Evolutionary conservation across 2,888 invertebrate genomes (phyloP).

Genomic region (Acronicta aceris): DNA sequence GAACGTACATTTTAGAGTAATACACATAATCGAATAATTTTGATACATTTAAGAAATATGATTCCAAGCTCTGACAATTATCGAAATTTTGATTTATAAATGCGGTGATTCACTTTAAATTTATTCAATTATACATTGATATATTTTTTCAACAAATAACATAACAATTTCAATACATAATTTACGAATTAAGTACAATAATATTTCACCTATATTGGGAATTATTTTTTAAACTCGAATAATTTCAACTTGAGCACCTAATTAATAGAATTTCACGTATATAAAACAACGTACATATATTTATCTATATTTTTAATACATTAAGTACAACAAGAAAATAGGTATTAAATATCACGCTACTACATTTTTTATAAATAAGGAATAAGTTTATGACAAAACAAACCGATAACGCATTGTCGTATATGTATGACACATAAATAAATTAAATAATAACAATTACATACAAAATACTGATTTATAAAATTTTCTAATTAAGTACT

Average conservation of each 20-base stretch:
- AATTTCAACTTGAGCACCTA: constrained; percentile 55
- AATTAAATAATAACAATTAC: constrained; percentile 38
- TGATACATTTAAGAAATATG: too few relatives aligned
- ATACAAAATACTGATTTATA: constrained; percentile 55
- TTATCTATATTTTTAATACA: constrained; percentile 41
- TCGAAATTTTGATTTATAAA: not conserved
- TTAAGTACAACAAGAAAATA: constrained; percentile 45
- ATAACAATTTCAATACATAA: constrained; percentile 24
- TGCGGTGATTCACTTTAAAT: not conserved
- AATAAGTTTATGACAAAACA: constrained; percentile 25
- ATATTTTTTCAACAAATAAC: constrained; percentile 16
- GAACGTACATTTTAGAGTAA: not conserved
- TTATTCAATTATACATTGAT: not conserved
- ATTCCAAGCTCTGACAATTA: too few relatives aligned
- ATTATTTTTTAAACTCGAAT: constrained; percentile 38
- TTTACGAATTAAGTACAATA: constrained; percentile 32
- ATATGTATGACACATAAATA: constrained; percentile 32
- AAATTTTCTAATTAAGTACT: constrained; percentile 49
- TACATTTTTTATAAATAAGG: constrained; percentile 12
- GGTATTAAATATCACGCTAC: constrained; percentile 46
- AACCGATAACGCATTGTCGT: constrained; percentile 11
- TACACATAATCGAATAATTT: too few relatives aligned
- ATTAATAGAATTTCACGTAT: constrained; percentile 42
- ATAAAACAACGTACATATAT: constrained; percentile 49
- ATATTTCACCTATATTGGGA: constrained; percentile 34